These are phyloP conservation scores for Arctocebus calabarensis DNA, from an alignment of 2,797 vertebrate species.

Conservation along the genomic window DNA sequence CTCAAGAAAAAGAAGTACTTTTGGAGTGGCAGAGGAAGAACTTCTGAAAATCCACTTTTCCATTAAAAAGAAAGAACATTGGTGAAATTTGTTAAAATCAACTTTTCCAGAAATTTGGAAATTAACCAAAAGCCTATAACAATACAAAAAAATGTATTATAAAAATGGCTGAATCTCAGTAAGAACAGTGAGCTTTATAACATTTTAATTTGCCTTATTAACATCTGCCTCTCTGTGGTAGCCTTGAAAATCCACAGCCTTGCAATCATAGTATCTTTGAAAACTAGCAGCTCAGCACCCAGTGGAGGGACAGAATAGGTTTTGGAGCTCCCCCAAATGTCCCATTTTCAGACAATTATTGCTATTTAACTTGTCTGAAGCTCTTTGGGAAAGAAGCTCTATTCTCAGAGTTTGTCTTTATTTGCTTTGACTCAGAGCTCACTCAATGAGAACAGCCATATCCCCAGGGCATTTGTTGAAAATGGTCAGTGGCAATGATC, in stretches of 20 bases:
- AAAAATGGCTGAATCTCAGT: not conserved
- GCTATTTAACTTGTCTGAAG: not conserved
- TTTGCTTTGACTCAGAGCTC: not conserved
- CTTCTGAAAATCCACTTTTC: not conserved
- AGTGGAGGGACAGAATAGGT: not conserved
- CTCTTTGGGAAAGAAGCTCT: not conserved
- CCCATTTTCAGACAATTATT: not conserved
- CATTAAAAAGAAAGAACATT: not conserved
- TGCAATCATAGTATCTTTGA: not conserved
- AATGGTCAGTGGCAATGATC: conserved; percentile 5
- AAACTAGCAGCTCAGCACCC: not conserved
- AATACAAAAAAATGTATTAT: not conserved
- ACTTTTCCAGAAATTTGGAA: conserved; percentile 2
- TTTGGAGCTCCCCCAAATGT: not conserved
- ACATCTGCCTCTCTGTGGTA: not conserved
- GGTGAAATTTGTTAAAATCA: not conserved
- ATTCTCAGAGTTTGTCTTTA: not conserved
- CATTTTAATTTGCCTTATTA: not conserved
- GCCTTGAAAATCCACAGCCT: not conserved
- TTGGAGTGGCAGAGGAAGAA: not conserved
- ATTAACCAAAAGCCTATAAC: not conserved
- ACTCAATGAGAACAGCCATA: not conserved
- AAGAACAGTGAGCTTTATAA: not conserved
- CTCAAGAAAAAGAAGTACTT: not conserved
- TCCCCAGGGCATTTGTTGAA: not conserved